Percentiles rank a stretch among this genome's conserved stretches.
Conservation (phyloP, 2,888 invertebrate species). For the Psococerastis gibbosa region DNA sequence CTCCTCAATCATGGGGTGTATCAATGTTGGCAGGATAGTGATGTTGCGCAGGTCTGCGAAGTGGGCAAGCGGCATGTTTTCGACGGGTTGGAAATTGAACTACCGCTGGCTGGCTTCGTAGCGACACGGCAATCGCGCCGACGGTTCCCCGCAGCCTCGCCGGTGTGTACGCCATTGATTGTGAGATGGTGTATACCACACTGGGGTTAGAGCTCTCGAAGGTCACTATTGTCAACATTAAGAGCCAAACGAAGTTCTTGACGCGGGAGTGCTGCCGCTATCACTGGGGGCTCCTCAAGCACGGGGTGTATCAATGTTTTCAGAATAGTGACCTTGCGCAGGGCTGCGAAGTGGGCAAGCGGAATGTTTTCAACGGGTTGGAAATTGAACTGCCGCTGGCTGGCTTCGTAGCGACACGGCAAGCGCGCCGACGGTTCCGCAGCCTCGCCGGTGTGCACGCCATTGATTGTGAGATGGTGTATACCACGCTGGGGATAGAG, state of each 20-base stretch:
- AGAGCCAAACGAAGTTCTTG: constrained; percentile 47
- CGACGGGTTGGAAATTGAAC: no score
- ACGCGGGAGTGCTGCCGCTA: constrained; percentile 58
- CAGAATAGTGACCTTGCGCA: no score
- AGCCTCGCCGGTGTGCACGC: constrained; percentile 44
- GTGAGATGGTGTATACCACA: constrained; percentile 92
- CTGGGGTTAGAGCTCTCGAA: constrained; percentile 72
- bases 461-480: constrained; percentile 95
- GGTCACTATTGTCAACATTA: constrained; percentile 60
- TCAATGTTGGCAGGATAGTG: no score
- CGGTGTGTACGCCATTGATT: constrained; percentile 69
- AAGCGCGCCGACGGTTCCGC: constrained; percentile 27
- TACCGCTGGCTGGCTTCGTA: no score
- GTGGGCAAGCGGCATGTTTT: no score
- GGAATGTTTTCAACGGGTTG: constrained; percentile 63
- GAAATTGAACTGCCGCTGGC: constrained; percentile 49
- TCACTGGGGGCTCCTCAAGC: constrained; percentile 72
- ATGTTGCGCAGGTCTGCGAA: no score
- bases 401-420: constrained; percentile 40
- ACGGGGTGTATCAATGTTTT: no score
- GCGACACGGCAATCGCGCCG: no score
- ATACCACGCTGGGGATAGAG: constrained; percentile 70
- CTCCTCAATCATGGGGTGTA: no score
- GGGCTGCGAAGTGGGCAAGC: constrained; percentile 43
- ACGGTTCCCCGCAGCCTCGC: no score